These are phyloP conservation scores for Desmophyllum pertusum DNA, from an alignment of 92 coral and sea anemone genomes.

Conservation along the genomic window DNA sequence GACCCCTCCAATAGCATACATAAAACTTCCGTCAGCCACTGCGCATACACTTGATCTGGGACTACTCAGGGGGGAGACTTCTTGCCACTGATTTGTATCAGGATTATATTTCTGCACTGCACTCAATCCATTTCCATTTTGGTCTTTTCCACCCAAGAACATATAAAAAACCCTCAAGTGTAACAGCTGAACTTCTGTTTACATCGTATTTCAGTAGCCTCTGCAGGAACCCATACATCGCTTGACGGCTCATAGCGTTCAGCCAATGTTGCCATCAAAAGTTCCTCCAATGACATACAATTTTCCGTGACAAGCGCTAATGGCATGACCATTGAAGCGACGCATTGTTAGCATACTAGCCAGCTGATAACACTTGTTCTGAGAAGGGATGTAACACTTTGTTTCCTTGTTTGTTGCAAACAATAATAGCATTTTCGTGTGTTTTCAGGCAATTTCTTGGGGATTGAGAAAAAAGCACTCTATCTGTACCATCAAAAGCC, in stretches of 20 bases:
- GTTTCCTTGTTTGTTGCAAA: background rate
- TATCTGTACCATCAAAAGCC: background rate
- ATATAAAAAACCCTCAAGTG: background rate
- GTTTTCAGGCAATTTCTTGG: no score
- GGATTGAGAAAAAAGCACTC: background rate
- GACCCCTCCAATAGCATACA: slow-evolving; percentile 68
- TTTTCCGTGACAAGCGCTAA: background rate
- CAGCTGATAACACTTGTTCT: background rate
- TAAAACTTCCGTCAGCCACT: slow-evolving; percentile 54
- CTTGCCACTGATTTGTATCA: slow-evolving; percentile 63
- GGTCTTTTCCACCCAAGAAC: background rate
- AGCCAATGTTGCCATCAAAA: background rate
- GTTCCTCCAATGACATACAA: background rate
- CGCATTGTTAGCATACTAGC: background rate
- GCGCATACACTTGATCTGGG: slow-evolving; percentile 69
- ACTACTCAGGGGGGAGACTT: background rate
- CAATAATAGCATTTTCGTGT: background rate
- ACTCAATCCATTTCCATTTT: background rate
- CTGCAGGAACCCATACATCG: background rate
- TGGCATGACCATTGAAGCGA: background rate
- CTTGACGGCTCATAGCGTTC: background rate
- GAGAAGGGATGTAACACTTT: background rate
- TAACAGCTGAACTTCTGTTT: no score
- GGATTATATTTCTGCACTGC: slow-evolving; percentile 64
- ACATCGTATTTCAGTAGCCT: background rate